Conservation (phyloP, 1,140 invertebrate genomes). For the Ladona fulva region DNA sequence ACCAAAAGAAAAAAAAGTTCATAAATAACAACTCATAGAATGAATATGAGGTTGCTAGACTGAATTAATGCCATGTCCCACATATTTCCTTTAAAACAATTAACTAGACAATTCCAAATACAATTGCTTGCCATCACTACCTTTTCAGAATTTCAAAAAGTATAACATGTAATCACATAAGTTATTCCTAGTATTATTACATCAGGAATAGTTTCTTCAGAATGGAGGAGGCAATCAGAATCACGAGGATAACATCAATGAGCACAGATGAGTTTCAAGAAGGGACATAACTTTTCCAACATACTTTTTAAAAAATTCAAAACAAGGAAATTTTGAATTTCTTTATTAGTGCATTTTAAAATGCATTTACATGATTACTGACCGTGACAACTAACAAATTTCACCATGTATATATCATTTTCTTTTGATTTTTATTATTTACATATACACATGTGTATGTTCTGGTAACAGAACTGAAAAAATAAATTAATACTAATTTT, state of each 20-base stretch:
- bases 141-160: background rate
- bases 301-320: background rate
- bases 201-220: background rate
- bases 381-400: background rate
- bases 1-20: no score
- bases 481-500: background rate
- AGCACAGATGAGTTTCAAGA: background rate
- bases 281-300: background rate
- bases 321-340: background rate
- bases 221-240: conserved; percentile 8
- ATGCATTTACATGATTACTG: background rate
- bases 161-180: no score
- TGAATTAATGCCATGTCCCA: background rate
- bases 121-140: background rate
- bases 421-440: background rate
- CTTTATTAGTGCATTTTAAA: conserved; percentile 1
- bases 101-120: background rate
- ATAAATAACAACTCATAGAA: no score
- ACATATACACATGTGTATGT: background rate
- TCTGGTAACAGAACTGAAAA: conserved; percentile 5
- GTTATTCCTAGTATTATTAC: background rate
- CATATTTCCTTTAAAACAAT: background rate
- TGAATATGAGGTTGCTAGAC: no score
- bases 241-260: background rate
- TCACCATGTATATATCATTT: background rate